Base-by-base conservation (phyloP, 1,140 invertebrate genomes). In the Monochamus saltuarius region DNA sequence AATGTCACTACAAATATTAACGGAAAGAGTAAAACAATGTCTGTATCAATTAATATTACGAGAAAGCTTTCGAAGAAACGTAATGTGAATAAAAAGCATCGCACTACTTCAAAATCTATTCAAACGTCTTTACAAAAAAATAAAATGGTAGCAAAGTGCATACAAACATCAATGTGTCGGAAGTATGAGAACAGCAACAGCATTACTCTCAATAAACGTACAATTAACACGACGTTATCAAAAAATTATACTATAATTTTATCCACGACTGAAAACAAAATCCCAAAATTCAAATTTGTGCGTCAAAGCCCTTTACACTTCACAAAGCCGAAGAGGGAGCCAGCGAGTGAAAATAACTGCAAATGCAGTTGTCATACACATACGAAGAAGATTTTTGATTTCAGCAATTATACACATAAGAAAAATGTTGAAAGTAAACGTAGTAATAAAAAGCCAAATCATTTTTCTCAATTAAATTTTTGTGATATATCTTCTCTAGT, bases 31-130 rank as follows among this genome's bases (percentile, higher is more conserved):
- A 56, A 55, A 9, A 59, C 61, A 4, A 63, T 66, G 61, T 61
- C 61, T 2, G 53, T 66, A 10, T 62, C 52, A 17, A 47, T 66
- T 8, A 62, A 66, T 38, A 39, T 66, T 8, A 66, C 60, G 42
- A 62, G 57, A 7, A 62, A 51, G 19, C 2, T 29, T 29, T 3
- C 2, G 22, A 29, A 29, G 6, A 29, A 29, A 29, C 6, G 22
- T 29, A 29, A 45, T 13, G 9, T 13, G 4, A 53, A 55, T n/a
- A 45, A 13, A 51, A 64, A 36, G n/a, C 13, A n/a, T 9, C 3
- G 36, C 8, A 39, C 7, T 0, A n/a, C 6, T 34, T 50, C 47
- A 7, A 59, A 52, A 29, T 16, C 16, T 7, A 17, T 59, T 35
- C 57, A 52, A 47, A 59, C 49, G n/a, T 22, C 34, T 54, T 40